Percentiles rank a stretch among this genome's conserved stretches.
Evolutionary conservation across 2,113 vertebrate genomes (phyloP).

Genomic region (Ceyx margarethae): DNA sequence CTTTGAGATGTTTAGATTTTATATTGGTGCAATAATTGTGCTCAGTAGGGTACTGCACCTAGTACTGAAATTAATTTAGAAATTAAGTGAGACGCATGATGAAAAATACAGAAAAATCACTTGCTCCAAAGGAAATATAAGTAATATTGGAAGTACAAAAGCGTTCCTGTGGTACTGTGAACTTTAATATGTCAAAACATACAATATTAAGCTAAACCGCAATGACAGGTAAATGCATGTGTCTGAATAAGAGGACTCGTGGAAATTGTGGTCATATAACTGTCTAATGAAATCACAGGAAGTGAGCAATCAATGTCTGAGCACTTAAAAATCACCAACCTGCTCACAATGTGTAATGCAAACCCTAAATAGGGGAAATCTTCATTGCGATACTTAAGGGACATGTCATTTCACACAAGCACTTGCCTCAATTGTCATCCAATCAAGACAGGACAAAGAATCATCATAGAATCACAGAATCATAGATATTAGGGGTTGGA

Average conservation of each 20-base stretch:
- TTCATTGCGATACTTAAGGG: background rate
- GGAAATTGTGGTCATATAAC: background rate
- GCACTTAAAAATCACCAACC: background rate
- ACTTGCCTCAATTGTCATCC: background rate
- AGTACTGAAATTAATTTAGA: constrained; percentile 43
- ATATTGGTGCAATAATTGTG: constrained; percentile 62
- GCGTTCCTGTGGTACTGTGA: constrained; percentile 29
- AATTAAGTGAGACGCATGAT: constrained; percentile 38
- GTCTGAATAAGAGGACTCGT: background rate
- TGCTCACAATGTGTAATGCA: background rate
- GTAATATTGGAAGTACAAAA: constrained; percentile 50
- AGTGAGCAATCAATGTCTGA: background rate
- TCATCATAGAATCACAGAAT: too few species aligned
- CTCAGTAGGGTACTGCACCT: constrained; percentile 44
- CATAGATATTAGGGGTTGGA: too few species aligned
- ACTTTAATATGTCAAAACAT: constrained; percentile 22
- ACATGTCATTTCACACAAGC: background rate
- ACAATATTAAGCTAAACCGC: background rate
- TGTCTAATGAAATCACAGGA: background rate
- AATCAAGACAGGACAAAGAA: background rate
- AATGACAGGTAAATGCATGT: background rate
- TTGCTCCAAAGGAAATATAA: constrained; percentile 20
- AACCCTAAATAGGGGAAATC: background rate
- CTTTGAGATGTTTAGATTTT: constrained; percentile 48
- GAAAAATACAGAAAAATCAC: constrained; percentile 39